Evolutionary conservation across 2,113 vertebrate genomes (phyloP), one percentile per base, ranked within the genome.

Genomic region (Okapia johnstoni): DNA sequence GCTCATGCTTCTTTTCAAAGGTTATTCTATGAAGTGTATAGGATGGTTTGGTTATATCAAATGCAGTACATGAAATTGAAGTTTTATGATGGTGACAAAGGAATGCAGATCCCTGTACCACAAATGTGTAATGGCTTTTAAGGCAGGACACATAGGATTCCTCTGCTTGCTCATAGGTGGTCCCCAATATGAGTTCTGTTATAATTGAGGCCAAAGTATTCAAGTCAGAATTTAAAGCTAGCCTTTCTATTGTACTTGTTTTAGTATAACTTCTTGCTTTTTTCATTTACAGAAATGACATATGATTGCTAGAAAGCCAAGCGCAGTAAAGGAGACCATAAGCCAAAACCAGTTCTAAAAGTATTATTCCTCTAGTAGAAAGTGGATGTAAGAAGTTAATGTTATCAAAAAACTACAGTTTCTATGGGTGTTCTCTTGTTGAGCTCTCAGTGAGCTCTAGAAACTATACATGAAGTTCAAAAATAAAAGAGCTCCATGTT

Each of bases 1-100:
- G 15, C 61, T 63, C 16, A 12, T 54, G 87, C 88, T 90, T 92
- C 54, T 97, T 98, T 97, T 94, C 95, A 97, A 79, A 94, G 95
- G 52, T 96, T 96, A 86, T 97, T 88, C 11, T 97, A 48, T 70
- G 84, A 87, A 91, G 26, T n/a, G 28, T 40, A 4, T 26, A 50
- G 88, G 86, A 91, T 91, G 63, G 73, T 96, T 55, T 46, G 54
- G 46, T 96, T 63, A 60, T 36, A 95, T 73, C 85, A 97, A 97
- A 93, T 96, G 81, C 85, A 97, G 90, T 95, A 98, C 12, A 8
- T 91, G 77, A 88, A 96, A 66, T 90, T 94, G 40, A 73, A 57
- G 25, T 61, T 84, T 54, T 90, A 0, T 2, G 81, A 50, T 73
- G 52, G 89, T 66, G 86, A 93, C 63, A 54, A 57, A 97, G 66